A percentile compares a stretch with the other conserved stretches of the same genome.
These are phyloP conservation scores for Marisa cornuarietis DNA, from an alignment of 1,140 invertebrate genomes.

Conservation along the genomic window DNA sequence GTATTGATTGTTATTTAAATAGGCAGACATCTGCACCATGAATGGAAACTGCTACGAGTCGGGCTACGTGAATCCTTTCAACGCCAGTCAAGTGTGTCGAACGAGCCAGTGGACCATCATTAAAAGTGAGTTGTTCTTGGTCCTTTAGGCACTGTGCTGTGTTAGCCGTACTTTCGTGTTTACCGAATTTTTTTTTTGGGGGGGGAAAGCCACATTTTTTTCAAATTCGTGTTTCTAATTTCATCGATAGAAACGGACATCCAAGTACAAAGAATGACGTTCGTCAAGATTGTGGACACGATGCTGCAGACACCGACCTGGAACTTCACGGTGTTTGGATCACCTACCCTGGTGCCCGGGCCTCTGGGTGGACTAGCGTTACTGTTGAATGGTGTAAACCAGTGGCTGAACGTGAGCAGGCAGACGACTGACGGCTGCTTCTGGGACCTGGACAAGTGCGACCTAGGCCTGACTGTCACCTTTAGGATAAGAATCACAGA, in stretches of 20 bases:
- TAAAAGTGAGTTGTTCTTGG: constrained; percentile 27
- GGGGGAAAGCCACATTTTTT: no score
- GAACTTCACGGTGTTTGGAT: constrained; percentile 28
- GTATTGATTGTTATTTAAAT: constrained; percentile 11
- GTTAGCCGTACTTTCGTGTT: not conserved
- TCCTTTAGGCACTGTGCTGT: not conserved
- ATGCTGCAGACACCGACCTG: constrained; percentile 27
- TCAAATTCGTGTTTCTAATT: not conserved
- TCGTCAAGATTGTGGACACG: constrained; percentile 33
- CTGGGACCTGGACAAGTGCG: constrained; percentile 34
- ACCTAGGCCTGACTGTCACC: constrained; percentile 38
- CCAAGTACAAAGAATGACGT: constrained; percentile 22
- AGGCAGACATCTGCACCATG: constrained; percentile 49
- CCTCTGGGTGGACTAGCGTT: constrained; percentile 34
- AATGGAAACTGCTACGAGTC: constrained; percentile 41
- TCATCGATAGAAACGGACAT: constrained; percentile 27
- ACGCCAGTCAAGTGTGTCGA: constrained; percentile 37
- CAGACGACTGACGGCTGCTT: constrained; percentile 27
- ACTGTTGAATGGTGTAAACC: constrained; percentile 41
- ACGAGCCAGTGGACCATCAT: constrained; percentile 34
- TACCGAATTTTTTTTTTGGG: no score
- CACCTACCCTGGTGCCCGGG: constrained; percentile 25
- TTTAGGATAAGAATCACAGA: constrained; percentile 36
- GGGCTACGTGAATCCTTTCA: constrained; percentile 29
- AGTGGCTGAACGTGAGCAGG: constrained; percentile 29